Evolutionary conservation across 2,113 vertebrate species (phyloP), one percentile per base, ranked within the genome.

Genomic region (Anguilla japonica): DNA sequence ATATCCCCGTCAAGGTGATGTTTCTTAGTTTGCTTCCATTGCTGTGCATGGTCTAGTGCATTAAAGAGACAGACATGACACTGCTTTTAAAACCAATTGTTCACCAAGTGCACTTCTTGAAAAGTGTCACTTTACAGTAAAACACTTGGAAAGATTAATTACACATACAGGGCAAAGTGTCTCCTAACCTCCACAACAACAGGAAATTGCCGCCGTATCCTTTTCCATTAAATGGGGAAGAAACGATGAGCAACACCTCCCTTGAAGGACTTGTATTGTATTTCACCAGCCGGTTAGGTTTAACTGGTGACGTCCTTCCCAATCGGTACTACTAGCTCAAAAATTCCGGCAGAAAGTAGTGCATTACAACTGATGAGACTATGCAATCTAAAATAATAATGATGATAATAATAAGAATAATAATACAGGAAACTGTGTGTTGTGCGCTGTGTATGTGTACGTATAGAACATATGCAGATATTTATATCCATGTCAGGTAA

Each of bases 121-220:
- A 63, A 57, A 57, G 53, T 22, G 29, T 84, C 39, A 83, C 79
- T 81, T 43, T 46, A 82, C 53, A 84, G 56, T 43, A 67, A 83
- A 57, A 53, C 18, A 53, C 71, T 79, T 40, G 14, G 67, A 79
- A 34, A 63, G 83, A 84, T 84, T 84, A 57, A 84, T 84, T 84
- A 84, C 83, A 84, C 22, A 15, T 4, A 41, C 41, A 41, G 29
- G 34, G 53, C n/a, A 63, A 39, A 79, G 41, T 92, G 90, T 88
- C 84, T 88, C 89, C 88, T 85, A 83, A 88, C 89, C 89, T 93
- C 92, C 75, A 79, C 90, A 91, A 87, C 84, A 67, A 92, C 92
- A 94, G 93, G 91, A 94, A 93, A 91, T 89, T 89, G 93, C 91
- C 94, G 93, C 88, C 81, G 86, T 89, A 88, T 41, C 92, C 88